phyloP scores from a whole-genome alignment of 2,113 vertebrate species.

The Caretta caretta region DNA sequence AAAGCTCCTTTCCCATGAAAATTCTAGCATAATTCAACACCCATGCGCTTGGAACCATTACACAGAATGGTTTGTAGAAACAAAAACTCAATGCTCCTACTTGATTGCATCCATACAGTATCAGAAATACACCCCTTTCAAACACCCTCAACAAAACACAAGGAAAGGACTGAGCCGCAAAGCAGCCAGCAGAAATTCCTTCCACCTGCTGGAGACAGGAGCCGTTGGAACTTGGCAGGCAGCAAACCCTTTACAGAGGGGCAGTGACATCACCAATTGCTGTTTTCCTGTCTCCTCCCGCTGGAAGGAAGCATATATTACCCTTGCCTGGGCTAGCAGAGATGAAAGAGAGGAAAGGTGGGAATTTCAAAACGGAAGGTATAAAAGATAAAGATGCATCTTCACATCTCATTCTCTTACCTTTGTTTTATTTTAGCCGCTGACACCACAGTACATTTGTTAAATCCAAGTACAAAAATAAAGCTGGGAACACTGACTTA shows the following conservation, averaged over 20 bases:
- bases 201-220: not conserved
- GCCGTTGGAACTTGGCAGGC: constrained; percentile 37
- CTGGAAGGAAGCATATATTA: constrained; percentile 7
- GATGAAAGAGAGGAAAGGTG: constrained; percentile 9
- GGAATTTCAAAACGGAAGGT: not conserved
- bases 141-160: constrained; percentile 38
- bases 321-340: not conserved
- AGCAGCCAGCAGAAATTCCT: constrained; percentile 14
- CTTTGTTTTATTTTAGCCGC: not conserved
- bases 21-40: constrained; percentile 2
- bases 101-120: constrained; percentile 71
- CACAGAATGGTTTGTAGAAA: constrained; percentile 61
- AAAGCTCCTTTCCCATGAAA: constrained; percentile 22
- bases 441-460: not conserved
- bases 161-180: constrained; percentile 54
- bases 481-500: not conserved
- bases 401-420: not conserved
- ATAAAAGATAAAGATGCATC: not conserved
- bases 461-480: not conserved
- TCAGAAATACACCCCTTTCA: constrained; percentile 74
- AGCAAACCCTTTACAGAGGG: constrained; percentile 39
- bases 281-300: constrained; percentile 58
- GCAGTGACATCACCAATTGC: constrained; percentile 25
- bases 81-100: constrained; percentile 54
- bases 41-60: constrained; percentile 57